Base-by-base conservation (phyloP, 1,140 invertebrate species). In the Drosophila carrolli region DNA sequence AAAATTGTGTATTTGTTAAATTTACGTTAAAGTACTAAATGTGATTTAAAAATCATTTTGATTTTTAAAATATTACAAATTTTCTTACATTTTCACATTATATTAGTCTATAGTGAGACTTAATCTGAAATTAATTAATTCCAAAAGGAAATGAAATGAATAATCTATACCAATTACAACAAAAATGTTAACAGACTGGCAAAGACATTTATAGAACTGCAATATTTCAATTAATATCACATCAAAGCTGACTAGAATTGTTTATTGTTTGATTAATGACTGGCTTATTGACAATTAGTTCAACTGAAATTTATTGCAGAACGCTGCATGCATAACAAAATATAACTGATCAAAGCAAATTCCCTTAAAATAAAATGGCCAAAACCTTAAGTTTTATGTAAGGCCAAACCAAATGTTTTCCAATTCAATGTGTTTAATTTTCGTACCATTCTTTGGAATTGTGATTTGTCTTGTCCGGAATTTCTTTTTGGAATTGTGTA, bases 261-360 rank as follows among this genome's bases (percentile, higher is more conserved):
- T 47, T 75, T 66, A 75, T 75, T 63, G 53, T 40, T 57, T 48
- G 50, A 67, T 76, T 76, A 68, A 76, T 54, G 55, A 29, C 43
- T 29, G 41, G 37, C 55, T 74, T 48, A 72, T 70, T 70, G 66
- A 70, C 54, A 44, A 37, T 68, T 53, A 41, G 19, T 57, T 57
- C 16, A 71, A 71, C 37, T 70, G 44, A n/a, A 58, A 48, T 71
- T 70, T 56, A 71, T 71, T 57, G 51, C 67, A 57, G 53, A 75
- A 56, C 73, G 19, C 41, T 44, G 55, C 73, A 76, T 66, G 72
- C 74, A 59, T 70, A 57, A 48, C 50, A 68, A 41, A 53, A 46
- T 11, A 23, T 46, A 47, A 19, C 37, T n/a, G 23, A 65, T 32
- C 7, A 55, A 37, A 58, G 19, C 51, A 19, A 27, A 9, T 48